Percentiles rank a stretch among this genome's conserved stretches.
phyloP scores from a whole-genome alignment of 2,797 vertebrate genomes.

The Alosa sapidissima region DNA sequence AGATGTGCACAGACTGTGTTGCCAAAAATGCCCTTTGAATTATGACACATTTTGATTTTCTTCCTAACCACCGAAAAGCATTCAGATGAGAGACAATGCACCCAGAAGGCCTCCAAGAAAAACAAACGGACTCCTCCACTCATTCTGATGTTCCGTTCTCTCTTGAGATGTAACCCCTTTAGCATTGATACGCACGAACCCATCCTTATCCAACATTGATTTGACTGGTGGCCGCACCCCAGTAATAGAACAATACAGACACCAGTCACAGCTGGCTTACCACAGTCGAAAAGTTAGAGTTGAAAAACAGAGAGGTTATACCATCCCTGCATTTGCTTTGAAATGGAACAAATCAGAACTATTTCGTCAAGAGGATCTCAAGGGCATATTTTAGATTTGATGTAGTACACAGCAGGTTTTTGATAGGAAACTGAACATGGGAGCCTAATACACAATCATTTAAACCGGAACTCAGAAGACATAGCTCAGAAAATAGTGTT shows the following conservation, averaged over 20 bases:
- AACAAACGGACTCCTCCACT: background rate
- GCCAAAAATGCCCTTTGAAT: slow-evolving; percentile 21
- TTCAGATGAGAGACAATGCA: background rate
- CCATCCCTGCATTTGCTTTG: slow-evolving; percentile 33
- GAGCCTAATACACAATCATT: background rate
- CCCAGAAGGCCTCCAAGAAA: background rate
- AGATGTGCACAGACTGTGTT: background rate
- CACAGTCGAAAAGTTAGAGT: slow-evolving; percentile 39
- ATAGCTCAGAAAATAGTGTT: no score
- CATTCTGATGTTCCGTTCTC: background rate
- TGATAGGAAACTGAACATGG: background rate
- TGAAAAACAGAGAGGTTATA: slow-evolving; percentile 56
- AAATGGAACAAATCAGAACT: background rate
- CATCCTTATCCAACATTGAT: slow-evolving; percentile 43
- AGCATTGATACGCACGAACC: slow-evolving; percentile 37
- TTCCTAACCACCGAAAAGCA: slow-evolving; percentile 4
- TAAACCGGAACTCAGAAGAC: background rate
- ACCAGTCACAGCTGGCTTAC: slow-evolving; percentile 42
- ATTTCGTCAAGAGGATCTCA: background rate
- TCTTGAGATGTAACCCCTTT: slow-evolving; percentile 17
- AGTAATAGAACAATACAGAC: slow-evolving; percentile 39
- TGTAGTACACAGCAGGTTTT: background rate
- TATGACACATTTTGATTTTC: slow-evolving; percentile 20
- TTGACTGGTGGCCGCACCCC: slow-evolving; percentile 43
- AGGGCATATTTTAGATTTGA: background rate